Conservation (phyloP, 2,888 invertebrate species). For the Dyspetes luteomarginatus region DNA sequence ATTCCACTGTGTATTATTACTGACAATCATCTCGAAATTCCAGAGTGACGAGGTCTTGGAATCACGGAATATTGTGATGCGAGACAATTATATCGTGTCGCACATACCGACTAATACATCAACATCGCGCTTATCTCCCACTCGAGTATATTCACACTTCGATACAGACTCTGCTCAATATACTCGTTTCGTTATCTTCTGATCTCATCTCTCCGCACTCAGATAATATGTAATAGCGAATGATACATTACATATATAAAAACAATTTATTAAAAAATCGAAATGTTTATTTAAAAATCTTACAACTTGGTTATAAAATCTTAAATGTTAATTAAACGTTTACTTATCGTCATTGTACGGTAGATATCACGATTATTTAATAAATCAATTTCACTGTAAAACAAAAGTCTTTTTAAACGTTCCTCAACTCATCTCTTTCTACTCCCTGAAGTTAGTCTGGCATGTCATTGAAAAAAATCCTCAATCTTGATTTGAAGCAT, state of each 20-base stretch:
- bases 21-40: conserved; percentile 16
- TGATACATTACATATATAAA: no score
- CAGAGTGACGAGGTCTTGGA: conserved; percentile 6
- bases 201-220: background rate
- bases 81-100: conserved; percentile 20
- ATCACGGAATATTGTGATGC: conserved; percentile 24
- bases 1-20: background rate
- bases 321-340: no score
- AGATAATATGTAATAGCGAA: no score
- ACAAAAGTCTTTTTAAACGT: background rate
- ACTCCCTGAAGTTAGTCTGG: conserved; percentile 19
- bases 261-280: no score
- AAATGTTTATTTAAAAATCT: no score
- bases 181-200: no score
- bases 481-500: conserved; percentile 44
- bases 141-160: no score
- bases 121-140: no score
- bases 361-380: no score
- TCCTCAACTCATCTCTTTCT: background rate
- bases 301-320: no score
- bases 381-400: background rate
- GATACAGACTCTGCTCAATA: no score
- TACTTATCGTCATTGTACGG: no score
- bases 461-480: conserved; percentile 18
- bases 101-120: background rate